Evolutionary conservation across 2,888 invertebrate genomes (phyloP).

Genomic region (Phrixothrix hirtus): DNA sequence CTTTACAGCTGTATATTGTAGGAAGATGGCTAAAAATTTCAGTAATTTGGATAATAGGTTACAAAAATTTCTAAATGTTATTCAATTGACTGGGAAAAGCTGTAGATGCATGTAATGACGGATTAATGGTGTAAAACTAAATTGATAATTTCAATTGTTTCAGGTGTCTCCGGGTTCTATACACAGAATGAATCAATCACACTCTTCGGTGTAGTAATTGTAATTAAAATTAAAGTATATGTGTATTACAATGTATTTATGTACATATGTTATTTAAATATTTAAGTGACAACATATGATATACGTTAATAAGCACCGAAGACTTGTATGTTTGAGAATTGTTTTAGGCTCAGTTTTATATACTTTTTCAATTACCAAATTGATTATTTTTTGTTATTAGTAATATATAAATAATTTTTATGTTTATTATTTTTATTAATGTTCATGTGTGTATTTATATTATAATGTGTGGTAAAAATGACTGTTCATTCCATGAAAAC

Average conservation of each 20-base stretch:
- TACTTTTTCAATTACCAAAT: constrained; percentile 2
- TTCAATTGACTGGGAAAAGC: no score
- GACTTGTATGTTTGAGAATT: constrained; percentile 7
- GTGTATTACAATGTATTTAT: constrained; percentile 32
- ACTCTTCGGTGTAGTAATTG: constrained; percentile 45
- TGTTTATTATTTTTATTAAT: constrained; percentile 5
- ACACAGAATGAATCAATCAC: constrained; percentile 47
- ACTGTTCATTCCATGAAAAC: constrained; percentile 22
- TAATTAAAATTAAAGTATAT: constrained; percentile 8
- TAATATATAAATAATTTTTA: constrained; percentile 2
- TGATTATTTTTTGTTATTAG: not conserved
- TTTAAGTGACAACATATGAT: constrained; percentile 12
- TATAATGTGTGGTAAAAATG: constrained; percentile 6
- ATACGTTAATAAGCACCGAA: constrained; percentile 12
- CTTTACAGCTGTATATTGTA: no score
- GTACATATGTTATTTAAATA: constrained; percentile 36
- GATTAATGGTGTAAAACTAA: no score
- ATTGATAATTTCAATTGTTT: constrained; percentile 1
- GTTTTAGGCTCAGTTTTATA: no score
- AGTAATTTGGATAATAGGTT: no score
- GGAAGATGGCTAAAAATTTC: no score
- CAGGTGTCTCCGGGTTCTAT: constrained; percentile 37
- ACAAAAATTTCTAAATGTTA: no score
- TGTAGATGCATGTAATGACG: no score
- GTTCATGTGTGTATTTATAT: constrained; percentile 4